Base-by-base conservation (phyloP, 2,888 invertebrate genomes). In the Cheilosia vulpina region DNA sequence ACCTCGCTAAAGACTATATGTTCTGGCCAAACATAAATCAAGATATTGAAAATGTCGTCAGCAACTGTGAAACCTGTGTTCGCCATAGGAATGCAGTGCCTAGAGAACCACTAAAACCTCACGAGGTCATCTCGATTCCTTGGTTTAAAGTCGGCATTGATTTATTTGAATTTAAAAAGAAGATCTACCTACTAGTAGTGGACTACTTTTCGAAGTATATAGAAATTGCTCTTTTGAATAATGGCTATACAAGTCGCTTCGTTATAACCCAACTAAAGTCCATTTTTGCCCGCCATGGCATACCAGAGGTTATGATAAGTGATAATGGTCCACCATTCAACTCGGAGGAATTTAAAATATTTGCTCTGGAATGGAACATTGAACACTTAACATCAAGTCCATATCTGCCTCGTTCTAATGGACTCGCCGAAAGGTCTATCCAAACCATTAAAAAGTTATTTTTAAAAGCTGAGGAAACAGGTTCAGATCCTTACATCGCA, bases 1-100 rank as follows among this genome's bases (percentile, higher is more conserved):
- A 53, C 13, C 55, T 88, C 17, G 88, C 89, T 27, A 66, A 66
- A 53, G 53, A 53, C 43, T 52, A 27, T 21, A 43, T 66, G 31
- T 66, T 53, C 13, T 66, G 52, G 66, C 66, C 53, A 38, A 57
- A 69, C 24, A 69, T 69, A 34, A 69, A 69, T 38, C 57, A 57
- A n/a, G 69, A 69, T 38, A 69, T 69, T 6, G 34, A 71, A 13
- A 71, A 71, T 47, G 15, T 71, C 21, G 71, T 52, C 13, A 60
- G 50, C n/a, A 68, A 31, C 24, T 57, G 43, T 68, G 55, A 43
- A 15, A 11, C 50, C 13, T 69, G 69, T 34, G 15, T 69, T 31
- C 69, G 47, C 24, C 57, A 69, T 9, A 69, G 57, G 15, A 69
- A 69, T 58, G 55, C 69, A 13, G 47, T 41, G 2, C 52, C 52